Percentiles rank a stretch among this genome's conserved stretches.
Conservation (phyloP, 92 coral and sea anemone genomes). For the Actinernus sp. region DNA sequence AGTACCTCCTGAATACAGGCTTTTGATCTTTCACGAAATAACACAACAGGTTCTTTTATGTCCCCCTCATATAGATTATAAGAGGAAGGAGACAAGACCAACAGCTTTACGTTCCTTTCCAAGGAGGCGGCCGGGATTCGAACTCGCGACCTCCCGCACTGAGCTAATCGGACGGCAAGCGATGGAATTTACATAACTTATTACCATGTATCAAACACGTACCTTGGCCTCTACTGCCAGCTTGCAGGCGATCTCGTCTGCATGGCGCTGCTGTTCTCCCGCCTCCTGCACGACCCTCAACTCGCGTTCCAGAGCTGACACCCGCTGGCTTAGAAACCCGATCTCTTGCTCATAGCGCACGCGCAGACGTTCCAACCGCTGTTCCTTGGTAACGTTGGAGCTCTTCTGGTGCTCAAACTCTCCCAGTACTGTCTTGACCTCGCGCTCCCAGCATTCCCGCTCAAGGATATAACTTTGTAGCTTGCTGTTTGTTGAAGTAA, state of each 20-base stretch:
- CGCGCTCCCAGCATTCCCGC: slow-evolving; percentile 91
- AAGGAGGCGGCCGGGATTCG: too few species aligned
- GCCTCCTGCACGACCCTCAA: slow-evolving; percentile 75
- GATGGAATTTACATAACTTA: too few species aligned
- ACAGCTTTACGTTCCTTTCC: too few species aligned
- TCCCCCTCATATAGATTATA: too few species aligned
- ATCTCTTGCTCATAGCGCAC: slow-evolving; percentile 88
- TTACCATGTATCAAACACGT: too few species aligned
- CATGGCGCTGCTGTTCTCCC: slow-evolving; percentile 85
- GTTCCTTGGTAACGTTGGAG: slow-evolving; percentile 75
- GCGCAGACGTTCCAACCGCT: slow-evolving; percentile 74
- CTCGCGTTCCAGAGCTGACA: slow-evolving; percentile 76
- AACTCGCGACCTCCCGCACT: too few species aligned
- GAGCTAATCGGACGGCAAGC: too few species aligned
- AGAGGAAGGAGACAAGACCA: too few species aligned
- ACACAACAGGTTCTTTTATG: too few species aligned
- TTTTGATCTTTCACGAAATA: too few species aligned
- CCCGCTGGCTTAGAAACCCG: slow-evolving; percentile 74
- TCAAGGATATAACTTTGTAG: slow-evolving; percentile 90
- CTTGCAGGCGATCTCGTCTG: slow-evolving; percentile 78
- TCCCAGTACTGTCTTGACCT: slow-evolving; percentile 76
- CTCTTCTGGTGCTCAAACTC: slow-evolving; percentile 88
- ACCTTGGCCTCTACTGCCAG: slow-evolving; percentile 79
- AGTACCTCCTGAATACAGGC: too few species aligned
- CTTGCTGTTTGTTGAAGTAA: slow-evolving; percentile 80